Conservation (phyloP, 2,113 vertebrate species). For the Fulmarus glacialis region DNA sequence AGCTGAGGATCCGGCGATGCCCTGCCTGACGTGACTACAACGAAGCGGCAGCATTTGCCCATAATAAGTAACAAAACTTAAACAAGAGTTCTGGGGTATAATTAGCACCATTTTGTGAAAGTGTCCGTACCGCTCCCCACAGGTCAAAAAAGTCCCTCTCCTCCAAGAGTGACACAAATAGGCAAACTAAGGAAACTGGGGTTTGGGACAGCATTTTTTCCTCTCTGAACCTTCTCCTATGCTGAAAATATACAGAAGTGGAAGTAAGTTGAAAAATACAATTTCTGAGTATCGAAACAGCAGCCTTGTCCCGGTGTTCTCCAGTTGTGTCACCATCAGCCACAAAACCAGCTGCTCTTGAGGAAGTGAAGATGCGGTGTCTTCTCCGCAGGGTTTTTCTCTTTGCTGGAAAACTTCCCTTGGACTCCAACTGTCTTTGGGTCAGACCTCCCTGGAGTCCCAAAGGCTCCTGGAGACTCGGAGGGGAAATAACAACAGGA, state of each 20-base stretch:
- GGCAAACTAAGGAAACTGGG: background rate
- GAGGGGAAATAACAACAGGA: background rate
- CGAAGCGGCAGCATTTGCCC: background rate
- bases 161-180: background rate
- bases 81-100: background rate
- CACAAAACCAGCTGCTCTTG: background rate
- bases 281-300: background rate
- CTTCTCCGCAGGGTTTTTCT: background rate
- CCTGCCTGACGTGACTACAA: background rate
- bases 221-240: background rate
- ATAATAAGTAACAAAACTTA: background rate
- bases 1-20: accelerated
- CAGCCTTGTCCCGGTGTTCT: background rate
- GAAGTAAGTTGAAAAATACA: background rate
- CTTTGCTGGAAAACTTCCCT: background rate
- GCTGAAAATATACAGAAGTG: slow-evolving; percentile 10
- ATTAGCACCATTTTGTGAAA: accelerated
- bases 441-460: background rate
- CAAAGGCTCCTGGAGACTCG: background rate
- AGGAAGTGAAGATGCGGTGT: background rate
- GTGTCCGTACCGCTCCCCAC: background rate
- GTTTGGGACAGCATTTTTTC: background rate
- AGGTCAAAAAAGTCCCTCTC: background rate
- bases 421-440: background rate
- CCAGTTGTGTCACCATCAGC: background rate